These are phyloP conservation scores for Orchesella cincta DNA, from an alignment of 1,140 invertebrate genomes.

Conservation along the genomic window DNA sequence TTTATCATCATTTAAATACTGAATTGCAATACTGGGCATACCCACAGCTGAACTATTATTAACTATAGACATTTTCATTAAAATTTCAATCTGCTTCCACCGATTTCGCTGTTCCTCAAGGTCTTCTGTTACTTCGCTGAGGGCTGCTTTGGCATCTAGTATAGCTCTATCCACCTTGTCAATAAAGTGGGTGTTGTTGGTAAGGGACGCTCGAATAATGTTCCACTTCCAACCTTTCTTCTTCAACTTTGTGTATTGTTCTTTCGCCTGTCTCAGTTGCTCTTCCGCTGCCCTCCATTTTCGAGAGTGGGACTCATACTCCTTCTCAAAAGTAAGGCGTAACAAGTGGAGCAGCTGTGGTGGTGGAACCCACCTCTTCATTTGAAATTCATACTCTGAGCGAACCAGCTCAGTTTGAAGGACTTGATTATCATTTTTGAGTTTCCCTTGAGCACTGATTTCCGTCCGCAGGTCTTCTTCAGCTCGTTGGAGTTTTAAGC, in stretches of 20 bases:
- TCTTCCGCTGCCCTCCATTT: conserved; percentile 16
- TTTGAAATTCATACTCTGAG: conserved; percentile 10
- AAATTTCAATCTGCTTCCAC: conserved; percentile 27
- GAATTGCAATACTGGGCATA: too few species aligned
- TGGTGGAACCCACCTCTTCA: conserved; percentile 31
- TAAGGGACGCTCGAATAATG: conserved; percentile 7
- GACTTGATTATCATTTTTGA: conserved; percentile 11
- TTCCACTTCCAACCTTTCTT: background rate
- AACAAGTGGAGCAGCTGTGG: background rate
- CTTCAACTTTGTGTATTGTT: conserved; percentile 6
- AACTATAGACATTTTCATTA: too few species aligned
- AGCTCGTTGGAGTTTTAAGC: background rate
- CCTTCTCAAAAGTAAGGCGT: conserved; percentile 19
- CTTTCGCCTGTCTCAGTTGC: background rate
- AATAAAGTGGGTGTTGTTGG: background rate
- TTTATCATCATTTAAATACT: too few species aligned
- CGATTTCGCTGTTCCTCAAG: background rate
- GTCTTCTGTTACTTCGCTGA: conserved; percentile 17
- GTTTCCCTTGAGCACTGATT: background rate
- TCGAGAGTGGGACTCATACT: background rate
- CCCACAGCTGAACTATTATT: too few species aligned
- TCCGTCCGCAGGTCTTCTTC: background rate
- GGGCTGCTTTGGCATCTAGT: background rate
- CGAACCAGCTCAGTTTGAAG: background rate
- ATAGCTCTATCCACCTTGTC: conserved; percentile 28